A percentile compares a stretch with the other conserved stretches of the same genome.
These are phyloP conservation scores for Rhinichthys osculus DNA, from an alignment of 2,797 vertebrate species.

Conservation along the genomic window DNA sequence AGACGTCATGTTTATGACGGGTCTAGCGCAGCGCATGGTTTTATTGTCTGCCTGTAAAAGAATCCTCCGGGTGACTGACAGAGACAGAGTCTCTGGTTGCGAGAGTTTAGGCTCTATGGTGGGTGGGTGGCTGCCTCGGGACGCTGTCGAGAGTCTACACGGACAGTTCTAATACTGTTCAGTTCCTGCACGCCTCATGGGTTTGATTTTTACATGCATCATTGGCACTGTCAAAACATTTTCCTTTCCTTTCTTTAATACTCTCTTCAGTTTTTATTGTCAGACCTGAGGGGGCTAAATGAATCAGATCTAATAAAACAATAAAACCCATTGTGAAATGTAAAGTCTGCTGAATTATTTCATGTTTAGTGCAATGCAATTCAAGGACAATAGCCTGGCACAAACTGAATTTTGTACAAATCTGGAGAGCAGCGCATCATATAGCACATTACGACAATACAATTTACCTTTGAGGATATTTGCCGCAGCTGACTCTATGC, in stretches of 20 bases:
- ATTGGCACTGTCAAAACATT: slow-evolving; percentile 55
- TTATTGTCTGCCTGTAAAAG: slow-evolving; percentile 27
- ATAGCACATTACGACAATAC: background rate
- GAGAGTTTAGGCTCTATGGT: slow-evolving; percentile 17
- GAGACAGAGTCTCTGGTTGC: slow-evolving; percentile 7
- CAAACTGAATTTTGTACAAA: slow-evolving; percentile 12
- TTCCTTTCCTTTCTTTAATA: slow-evolving; percentile 47
- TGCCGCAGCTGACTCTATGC: background rate
- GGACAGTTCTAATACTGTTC: slow-evolving; percentile 44
- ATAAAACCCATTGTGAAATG: slow-evolving; percentile 36
- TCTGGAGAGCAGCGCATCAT: background rate
- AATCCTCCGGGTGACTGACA: slow-evolving; percentile 30
- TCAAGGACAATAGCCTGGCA: slow-evolving; percentile 11
- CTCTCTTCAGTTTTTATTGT: slow-evolving; percentile 43
- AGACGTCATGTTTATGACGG: slow-evolving; percentile 28
- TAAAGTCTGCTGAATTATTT: slow-evolving; percentile 46
- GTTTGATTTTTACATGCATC: slow-evolving; percentile 55
- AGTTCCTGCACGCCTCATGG: slow-evolving; percentile 46
- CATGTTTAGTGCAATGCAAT: slow-evolving; percentile 8
- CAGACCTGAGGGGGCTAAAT: slow-evolving; percentile 38
- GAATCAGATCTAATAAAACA: slow-evolving; percentile 52
- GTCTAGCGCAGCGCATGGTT: background rate
- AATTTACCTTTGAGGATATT: slow-evolving; percentile 24
- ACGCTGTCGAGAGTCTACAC: slow-evolving; percentile 27
- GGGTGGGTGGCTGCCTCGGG: slow-evolving; percentile 26